Evolutionary conservation across 2,797 vertebrate genomes (phyloP), one percentile per base, ranked within the genome.

Genomic region (Botia almorhae): DNA sequence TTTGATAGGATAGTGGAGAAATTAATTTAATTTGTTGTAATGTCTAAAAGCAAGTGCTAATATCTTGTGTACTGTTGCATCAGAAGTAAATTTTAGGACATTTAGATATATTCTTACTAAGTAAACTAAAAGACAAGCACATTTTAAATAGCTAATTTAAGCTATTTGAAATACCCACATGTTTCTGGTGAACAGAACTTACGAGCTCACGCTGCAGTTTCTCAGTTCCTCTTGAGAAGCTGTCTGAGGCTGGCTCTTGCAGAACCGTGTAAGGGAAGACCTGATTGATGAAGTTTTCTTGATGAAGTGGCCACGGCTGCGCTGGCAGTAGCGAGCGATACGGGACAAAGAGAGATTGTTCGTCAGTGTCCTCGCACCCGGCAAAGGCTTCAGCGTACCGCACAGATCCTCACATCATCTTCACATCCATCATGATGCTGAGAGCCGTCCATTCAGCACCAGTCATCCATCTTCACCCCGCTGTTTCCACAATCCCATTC

Each of bases 401-500:
- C 50, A 26, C 72, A 29, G 36, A 78, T 65, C 50, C 16, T 72
- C 68, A 17, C 29, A 39, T 16, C 67, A 26, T 55, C 43, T 26
- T 39, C 43, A 53, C 78, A 55, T 77, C 69, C 53, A 50, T 65
- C 82, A 76, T 23, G 16, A 33, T 0, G 26, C 50, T 50, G n/a
- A 26, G 56, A 23, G 33, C 14, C 50, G 29, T 81, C 71, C 64
- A 39, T 81, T 69, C 71, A 63, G 63, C 48, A 12, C 17, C 39
- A 1, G 78, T 74, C 78, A 17, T 86, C 74, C 80, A 70, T 53
- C 69, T 73, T 3, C 12, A 29, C 43, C 23, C 48, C 68, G 36
- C 11, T 6, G 56, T 14, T 86, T 86, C 80, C 82, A 78, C 14
- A 19, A 78, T 84, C 76, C 81, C 85, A 63, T 86, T 61, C 83